Evolutionary conservation across 2,888 invertebrate species (phyloP).

Genomic region (Aplocera efformata): DNA sequence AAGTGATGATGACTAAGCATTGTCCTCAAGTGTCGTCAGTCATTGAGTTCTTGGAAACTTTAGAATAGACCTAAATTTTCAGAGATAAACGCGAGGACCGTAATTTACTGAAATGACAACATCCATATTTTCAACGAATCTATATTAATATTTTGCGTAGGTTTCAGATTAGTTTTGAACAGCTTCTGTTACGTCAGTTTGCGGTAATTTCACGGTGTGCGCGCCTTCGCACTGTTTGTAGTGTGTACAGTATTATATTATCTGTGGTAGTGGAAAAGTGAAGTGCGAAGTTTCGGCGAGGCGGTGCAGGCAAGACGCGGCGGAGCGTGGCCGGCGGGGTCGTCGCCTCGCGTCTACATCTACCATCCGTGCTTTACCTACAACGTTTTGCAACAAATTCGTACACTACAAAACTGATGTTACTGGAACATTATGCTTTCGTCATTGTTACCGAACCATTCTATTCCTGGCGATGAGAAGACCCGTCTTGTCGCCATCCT

Average conservation of each 20-base stretch:
- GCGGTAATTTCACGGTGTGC: conserved; percentile 74
- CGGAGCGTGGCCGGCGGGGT: conserved; percentile 64
- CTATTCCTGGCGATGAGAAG: no score
- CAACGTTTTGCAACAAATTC: conserved; percentile 12
- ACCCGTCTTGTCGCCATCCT: no score
- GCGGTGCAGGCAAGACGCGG: conserved; percentile 59
- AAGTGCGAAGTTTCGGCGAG: conserved; percentile 78
- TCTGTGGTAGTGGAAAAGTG: conserved; percentile 76
- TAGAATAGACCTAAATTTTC: no score
- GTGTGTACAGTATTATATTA: no score
- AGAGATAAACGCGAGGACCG: no score
- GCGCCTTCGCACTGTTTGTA: conserved; percentile 63
- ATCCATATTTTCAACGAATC: no score
- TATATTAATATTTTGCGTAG: conserved; percentile 1
- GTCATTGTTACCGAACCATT: no score
- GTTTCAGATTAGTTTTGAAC: conserved; percentile 33
- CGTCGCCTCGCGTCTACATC: conserved; percentile 52
- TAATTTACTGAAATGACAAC: no score
- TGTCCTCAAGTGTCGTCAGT: conserved; percentile 12
- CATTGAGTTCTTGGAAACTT: no score
- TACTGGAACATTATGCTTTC: neutral
- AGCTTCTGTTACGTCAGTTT: conserved; percentile 62
- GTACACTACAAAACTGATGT: conserved; percentile 7
- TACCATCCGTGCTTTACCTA: conserved; percentile 17
- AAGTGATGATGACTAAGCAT: conserved; percentile 20